A percentile compares a stretch with the other conserved stretches of the same genome.
These are phyloP conservation scores for Tipula confusa DNA, from an alignment of 2,888 invertebrate genomes.

Conservation along the genomic window DNA sequence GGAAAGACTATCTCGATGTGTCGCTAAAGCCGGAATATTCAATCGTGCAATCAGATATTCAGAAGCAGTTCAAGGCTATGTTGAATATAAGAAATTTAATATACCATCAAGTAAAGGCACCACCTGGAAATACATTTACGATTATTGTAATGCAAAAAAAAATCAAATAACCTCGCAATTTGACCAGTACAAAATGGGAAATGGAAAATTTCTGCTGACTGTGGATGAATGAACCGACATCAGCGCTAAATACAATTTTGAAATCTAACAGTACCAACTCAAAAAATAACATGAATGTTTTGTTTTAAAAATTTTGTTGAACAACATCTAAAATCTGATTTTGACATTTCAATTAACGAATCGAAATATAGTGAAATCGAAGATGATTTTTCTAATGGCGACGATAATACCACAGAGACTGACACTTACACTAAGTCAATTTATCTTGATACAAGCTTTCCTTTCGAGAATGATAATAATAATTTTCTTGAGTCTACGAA, in stretches of 20 bases:
- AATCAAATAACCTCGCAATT: slow-evolving; percentile 29
- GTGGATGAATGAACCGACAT: no score
- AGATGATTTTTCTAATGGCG: not conserved
- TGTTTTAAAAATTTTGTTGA: not conserved
- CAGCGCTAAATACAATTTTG: not conserved
- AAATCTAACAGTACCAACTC: not conserved
- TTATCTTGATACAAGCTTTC: not conserved
- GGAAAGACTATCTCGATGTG: no score
- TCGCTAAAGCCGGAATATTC: slow-evolving; percentile 28
- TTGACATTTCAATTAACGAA: not conserved
- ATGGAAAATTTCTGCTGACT: no score
- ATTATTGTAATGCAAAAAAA: slow-evolving; percentile 31
- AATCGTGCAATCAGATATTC: slow-evolving; percentile 31
- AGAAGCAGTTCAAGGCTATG: slow-evolving; percentile 31
- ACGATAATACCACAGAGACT: not conserved
- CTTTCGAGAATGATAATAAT: not conserved
- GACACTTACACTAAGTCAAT: not conserved
- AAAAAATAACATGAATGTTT: not conserved
- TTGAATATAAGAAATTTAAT: slow-evolving; percentile 30
- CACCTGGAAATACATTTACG: slow-evolving; percentile 27
- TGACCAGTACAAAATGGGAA: not conserved
- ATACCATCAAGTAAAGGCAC: slow-evolving; percentile 29
- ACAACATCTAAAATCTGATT: not conserved
- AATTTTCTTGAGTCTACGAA: slow-evolving; percentile 21
- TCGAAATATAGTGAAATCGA: not conserved